Conservation (phyloP, 2,113 vertebrate genomes). For the Phocoena sinus region DNA sequence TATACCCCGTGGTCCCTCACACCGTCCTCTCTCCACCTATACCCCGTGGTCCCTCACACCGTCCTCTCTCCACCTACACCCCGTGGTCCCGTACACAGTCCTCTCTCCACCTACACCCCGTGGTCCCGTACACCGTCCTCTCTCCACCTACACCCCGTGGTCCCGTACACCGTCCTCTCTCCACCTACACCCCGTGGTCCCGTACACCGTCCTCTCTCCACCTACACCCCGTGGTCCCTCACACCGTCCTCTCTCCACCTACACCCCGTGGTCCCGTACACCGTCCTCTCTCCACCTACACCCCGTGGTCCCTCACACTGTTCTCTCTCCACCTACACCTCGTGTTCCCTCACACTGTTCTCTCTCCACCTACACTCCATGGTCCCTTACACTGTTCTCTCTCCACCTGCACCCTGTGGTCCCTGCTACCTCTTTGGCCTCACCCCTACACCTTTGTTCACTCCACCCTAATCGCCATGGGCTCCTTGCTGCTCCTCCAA, state of each 20-base stretch:
- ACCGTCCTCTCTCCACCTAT: no score
- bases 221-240: fast-evolving
- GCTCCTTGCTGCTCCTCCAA: not conserved
- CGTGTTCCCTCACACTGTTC: no score
- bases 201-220: fast-evolving
- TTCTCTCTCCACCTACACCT: no score
- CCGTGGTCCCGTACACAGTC: fast-evolving
- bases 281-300: no score
- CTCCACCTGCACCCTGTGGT: fast-evolving
- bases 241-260: fast-evolving
- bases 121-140: fast-evolving
- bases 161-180: fast-evolving
- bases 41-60: fast-evolving
- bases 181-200: no score
- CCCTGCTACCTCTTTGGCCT: not conserved
- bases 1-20: fast-evolving
- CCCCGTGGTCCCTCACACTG: fast-evolving
- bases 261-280: fast-evolving
- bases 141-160: fast-evolving
- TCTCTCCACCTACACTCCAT: no score
- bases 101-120: no score
- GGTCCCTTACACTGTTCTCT: not conserved
- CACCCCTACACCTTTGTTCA: not conserved
- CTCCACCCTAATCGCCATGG: not conserved
- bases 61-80: fast-evolving